Conservation (phyloP, 2,113 vertebrate species). For the Trogon surrucura region DNA sequence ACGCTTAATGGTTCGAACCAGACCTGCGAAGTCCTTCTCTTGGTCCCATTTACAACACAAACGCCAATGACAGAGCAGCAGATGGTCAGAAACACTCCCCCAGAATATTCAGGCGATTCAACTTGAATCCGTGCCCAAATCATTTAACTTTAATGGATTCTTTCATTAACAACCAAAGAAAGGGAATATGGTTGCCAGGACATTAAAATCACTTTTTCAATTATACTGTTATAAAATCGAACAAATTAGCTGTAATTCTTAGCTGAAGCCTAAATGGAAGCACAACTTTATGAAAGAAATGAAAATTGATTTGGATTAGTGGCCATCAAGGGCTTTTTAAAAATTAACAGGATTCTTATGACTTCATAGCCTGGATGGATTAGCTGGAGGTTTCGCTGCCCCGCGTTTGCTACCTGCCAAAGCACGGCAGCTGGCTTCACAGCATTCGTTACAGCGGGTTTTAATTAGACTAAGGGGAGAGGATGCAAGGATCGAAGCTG, state of each 20-base stretch:
- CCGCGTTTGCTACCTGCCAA: constrained; percentile 35
- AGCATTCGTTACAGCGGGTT: not conserved
- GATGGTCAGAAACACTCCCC: constrained; percentile 66
- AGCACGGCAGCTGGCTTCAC: constrained; percentile 28
- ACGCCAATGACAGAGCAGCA: constrained; percentile 50
- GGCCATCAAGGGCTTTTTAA: constrained; percentile 72
- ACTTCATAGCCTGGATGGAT: constrained; percentile 61
- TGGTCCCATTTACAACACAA: constrained; percentile 30
- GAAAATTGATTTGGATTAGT: constrained; percentile 73
- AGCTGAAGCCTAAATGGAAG: constrained; percentile 51
- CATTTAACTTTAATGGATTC: constrained; percentile 75
- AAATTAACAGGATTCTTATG: constrained; percentile 71
- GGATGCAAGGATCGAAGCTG: not conserved
- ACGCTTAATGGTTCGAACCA: not conserved
- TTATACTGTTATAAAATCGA: constrained; percentile 74
- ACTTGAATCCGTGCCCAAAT: constrained; percentile 69
- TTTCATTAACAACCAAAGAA: constrained; percentile 74
- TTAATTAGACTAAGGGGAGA: constrained; percentile 33
- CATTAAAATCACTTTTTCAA: constrained; percentile 73
- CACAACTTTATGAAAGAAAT: constrained; percentile 66
- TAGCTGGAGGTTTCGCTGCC: constrained; percentile 38
- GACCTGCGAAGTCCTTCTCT: constrained; percentile 43
- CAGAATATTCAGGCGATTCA: constrained; percentile 65
- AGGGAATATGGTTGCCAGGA: constrained; percentile 71
- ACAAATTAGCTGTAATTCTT: constrained; percentile 74